Evolutionary conservation across 2,888 invertebrate genomes (phyloP).

Genomic region (Aleiodes leptofemur): DNA sequence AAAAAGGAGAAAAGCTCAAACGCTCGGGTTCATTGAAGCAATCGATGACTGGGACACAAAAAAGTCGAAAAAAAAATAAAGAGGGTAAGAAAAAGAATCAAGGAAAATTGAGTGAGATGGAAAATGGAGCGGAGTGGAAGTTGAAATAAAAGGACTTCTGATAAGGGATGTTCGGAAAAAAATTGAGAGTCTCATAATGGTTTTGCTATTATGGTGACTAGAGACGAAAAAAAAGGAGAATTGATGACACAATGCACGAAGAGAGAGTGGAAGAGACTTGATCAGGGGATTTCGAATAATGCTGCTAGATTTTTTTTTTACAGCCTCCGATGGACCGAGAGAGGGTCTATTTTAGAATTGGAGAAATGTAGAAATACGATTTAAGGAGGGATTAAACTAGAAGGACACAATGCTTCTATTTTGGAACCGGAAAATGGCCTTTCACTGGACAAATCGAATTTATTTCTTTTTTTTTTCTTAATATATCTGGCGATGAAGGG

Average conservation of each 20-base stretch:
- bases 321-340: neutral
- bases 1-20: neutral
- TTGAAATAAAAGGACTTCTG: conserved; percentile 24
- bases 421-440: conserved; percentile 34
- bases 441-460: conserved; percentile 33
- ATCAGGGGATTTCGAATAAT: conserved; percentile 18
- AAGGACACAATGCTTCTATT: conserved; percentile 27
- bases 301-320: neutral
- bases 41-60: conserved; percentile 22
- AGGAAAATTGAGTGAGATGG: conserved; percentile 10
- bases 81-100: neutral
- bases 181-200: conserved; percentile 26
- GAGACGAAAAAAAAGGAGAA: neutral
- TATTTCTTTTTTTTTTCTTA: conserved; percentile 13
- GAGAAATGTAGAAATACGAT: conserved; percentile 14
- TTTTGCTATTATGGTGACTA: conserved; percentile 14
- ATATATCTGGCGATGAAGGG: conserved; percentile 36
- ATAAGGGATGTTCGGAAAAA: conserved; percentile 37
- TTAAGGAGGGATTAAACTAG: conserved; percentile 23
- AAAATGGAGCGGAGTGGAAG: conserved; percentile 7
- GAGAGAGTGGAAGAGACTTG: neutral
- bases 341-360: neutral
- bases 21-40: conserved; percentile 25
- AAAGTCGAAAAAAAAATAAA: neutral
- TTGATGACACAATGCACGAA: conserved; percentile 42